These are phyloP conservation scores for Ceratina japonica DNA, from an alignment of 1,140 invertebrate species.

Conservation along the genomic window DNA sequence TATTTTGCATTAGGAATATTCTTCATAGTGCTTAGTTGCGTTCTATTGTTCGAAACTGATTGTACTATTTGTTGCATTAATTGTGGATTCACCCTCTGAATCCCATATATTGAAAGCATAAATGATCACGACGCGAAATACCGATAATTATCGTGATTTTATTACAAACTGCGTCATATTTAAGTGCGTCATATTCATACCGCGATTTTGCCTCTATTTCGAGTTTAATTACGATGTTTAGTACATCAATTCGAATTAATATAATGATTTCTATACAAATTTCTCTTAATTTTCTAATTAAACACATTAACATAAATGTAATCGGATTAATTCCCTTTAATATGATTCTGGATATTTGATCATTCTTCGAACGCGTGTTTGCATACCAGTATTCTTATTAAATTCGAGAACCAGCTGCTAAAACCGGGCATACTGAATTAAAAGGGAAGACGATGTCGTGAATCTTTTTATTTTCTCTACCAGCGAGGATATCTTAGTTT, in stretches of 20 bases:
- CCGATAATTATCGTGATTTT: not conserved
- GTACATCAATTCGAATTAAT: not conserved
- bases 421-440: not conserved
- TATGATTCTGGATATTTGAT: too few species aligned
- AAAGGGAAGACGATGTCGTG: conserved; percentile 3
- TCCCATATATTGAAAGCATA: not conserved
- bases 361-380: not conserved
- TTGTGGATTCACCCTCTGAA: not conserved
- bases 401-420: conserved; percentile 1
- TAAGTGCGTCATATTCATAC: not conserved
- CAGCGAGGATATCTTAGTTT: conserved; percentile 95
- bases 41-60: not conserved
- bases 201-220: not conserved
- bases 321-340: not conserved
- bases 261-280: not conserved
- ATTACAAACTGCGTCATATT: not conserved
- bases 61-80: not conserved
- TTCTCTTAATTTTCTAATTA: not conserved
- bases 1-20: too few species aligned
- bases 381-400: conserved; percentile 19
- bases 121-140: not conserved
- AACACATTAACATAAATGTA: not conserved
- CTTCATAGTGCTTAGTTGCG: not conserved
- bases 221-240: not conserved
- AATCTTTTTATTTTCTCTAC: conserved; percentile 41